Conservation (phyloP, 2,888 invertebrate species). For the Ennomos erosarius region DNA sequence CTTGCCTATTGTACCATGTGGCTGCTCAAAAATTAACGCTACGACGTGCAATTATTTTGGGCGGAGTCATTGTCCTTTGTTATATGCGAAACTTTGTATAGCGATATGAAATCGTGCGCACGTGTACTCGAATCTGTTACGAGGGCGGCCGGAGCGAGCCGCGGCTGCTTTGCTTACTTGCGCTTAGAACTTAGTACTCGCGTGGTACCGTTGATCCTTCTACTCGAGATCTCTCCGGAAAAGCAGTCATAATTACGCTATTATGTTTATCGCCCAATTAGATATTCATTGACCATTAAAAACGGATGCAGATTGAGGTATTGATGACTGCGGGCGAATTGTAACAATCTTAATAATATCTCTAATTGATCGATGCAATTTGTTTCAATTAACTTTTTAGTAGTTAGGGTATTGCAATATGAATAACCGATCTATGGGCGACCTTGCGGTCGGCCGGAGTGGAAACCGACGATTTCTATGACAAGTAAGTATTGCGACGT, state of each 20-base stretch:
- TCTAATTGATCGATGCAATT: constrained; percentile 33
- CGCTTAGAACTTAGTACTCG: constrained; percentile 9
- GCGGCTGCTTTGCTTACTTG: constrained; percentile 4
- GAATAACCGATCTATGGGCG: constrained; percentile 47
- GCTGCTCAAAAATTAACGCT: constrained; percentile 34
- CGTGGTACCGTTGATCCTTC: constrained; percentile 19
- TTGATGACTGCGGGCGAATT: constrained; percentile 24
- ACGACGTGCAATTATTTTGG: constrained; percentile 43
- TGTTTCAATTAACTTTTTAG: constrained; percentile 38
- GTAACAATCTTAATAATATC: constrained; percentile 27
- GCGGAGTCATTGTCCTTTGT: constrained; percentile 59
- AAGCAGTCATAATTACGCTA: constrained; percentile 18
- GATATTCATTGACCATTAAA: constrained; percentile 15
- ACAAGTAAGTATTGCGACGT: constrained; percentile 73
- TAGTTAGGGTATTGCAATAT: constrained; percentile 45
- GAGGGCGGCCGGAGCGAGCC: constrained; percentile 42
- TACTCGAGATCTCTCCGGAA: constrained; percentile 19
- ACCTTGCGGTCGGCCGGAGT: constrained; percentile 61
- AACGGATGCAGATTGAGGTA: constrained; percentile 31
- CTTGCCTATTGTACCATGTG: constrained; percentile 38
- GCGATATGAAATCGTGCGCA: constrained; percentile 61
- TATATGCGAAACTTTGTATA: constrained; percentile 55
- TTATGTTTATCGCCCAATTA: constrained; percentile 23
- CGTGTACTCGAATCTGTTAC: constrained; percentile 54
- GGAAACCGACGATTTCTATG: constrained; percentile 79